Conservation (phyloP, 2,797 vertebrate genomes). For the Catostomus latipinnis region DNA sequence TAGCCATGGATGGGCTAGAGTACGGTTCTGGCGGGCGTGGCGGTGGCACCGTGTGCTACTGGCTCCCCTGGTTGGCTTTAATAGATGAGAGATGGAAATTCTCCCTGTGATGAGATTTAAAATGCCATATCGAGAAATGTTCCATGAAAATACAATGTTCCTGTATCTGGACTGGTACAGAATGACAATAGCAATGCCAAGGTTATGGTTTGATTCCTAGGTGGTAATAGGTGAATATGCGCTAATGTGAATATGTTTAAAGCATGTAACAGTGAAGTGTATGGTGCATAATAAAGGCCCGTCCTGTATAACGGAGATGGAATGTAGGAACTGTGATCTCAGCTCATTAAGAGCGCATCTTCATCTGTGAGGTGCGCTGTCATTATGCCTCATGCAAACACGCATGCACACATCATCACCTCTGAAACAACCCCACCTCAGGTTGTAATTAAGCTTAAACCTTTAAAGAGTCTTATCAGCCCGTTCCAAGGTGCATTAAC, state of each 20-base stretch:
- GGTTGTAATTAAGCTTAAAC: slow-evolving; percentile 69
- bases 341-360: slow-evolving; percentile 65
- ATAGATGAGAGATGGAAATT: slow-evolving; percentile 41
- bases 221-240: slow-evolving; percentile 22
- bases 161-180: slow-evolving; percentile 14
- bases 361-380: slow-evolving; percentile 60
- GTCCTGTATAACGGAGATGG: slow-evolving; percentile 44
- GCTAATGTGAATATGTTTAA: slow-evolving; percentile 33
- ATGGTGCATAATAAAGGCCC: slow-evolving; percentile 56
- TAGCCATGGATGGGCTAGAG: slow-evolving; percentile 55
- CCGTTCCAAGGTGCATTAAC: slow-evolving; percentile 56
- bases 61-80: slow-evolving; percentile 48
- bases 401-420: slow-evolving; percentile 32
- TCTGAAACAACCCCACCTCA: slow-evolving; percentile 47
- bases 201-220: no score
- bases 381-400: slow-evolving; percentile 52
- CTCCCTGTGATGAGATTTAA: slow-evolving; percentile 18
- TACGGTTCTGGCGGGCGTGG: slow-evolving; percentile 33
- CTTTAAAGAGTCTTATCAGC: slow-evolving; percentile 41
- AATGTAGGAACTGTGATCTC: slow-evolving; percentile 61
- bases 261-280: slow-evolving; percentile 25
- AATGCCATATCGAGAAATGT: slow-evolving; percentile 16
- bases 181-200: no score
- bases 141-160: no score
- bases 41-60: slow-evolving; percentile 36